Conservation (phyloP, 2,113 vertebrate genomes). For the Nesogale talazaci region DNA sequence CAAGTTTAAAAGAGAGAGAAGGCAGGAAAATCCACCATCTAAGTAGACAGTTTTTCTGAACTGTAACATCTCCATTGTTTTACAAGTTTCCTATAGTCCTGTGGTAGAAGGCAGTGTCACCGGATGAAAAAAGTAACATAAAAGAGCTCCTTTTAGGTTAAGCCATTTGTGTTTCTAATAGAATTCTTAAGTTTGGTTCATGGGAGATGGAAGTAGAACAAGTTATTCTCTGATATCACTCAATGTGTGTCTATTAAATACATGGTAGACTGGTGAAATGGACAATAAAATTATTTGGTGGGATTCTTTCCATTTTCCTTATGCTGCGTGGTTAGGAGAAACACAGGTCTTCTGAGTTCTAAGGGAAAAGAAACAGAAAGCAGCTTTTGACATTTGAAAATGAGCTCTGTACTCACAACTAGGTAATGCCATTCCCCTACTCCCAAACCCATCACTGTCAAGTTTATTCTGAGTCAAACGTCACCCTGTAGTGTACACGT, state of each 20-base stretch:
- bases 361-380: neutral
- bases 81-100: constrained; percentile 61
- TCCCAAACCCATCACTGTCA: neutral
- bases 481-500: too few relatives aligned
- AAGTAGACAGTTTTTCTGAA: constrained; percentile 68
- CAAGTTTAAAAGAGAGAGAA: constrained; percentile 74
- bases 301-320: neutral
- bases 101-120: constrained; percentile 34
- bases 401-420: neutral
- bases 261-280: neutral
- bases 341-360: constrained; percentile 15
- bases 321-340: neutral
- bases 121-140: constrained; percentile 53
- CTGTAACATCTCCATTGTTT: constrained; percentile 53
- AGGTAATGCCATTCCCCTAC: neutral
- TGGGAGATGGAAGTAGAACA: neutral
- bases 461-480: too few relatives aligned
- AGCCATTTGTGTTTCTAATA: constrained; percentile 30
- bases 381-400: neutral
- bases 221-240: constrained; percentile 39
- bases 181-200: constrained; percentile 39
- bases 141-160: constrained; percentile 43
- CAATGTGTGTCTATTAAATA: neutral
- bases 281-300: neutral
- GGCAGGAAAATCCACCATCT: constrained; percentile 64